Evolutionary conservation across 2,797 vertebrate genomes (phyloP).

Genomic region (Anguilla pacifica): DNA sequence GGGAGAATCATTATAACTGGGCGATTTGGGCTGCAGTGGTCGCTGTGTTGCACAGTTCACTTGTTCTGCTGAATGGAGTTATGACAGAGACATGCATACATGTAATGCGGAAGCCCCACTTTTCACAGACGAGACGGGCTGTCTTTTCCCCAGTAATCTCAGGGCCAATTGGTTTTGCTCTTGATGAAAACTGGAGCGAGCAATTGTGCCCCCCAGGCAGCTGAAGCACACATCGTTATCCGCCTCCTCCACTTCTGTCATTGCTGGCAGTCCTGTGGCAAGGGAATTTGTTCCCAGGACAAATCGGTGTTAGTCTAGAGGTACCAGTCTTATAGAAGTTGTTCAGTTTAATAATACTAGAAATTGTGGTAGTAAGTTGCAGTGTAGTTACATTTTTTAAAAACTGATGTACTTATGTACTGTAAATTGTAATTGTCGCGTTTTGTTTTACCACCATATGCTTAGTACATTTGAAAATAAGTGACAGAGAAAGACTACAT

Average conservation of each 20-base stretch:
- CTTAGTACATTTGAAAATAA: background rate
- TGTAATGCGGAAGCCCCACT: background rate
- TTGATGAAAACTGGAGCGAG: constrained; percentile 17
- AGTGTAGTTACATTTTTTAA: background rate
- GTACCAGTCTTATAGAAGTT: background rate
- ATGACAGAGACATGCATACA: background rate
- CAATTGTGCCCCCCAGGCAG: constrained; percentile 19
- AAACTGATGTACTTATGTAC: background rate
- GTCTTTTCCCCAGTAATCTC: background rate
- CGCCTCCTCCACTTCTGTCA: background rate
- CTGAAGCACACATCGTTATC: background rate
- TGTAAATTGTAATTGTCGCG: background rate
- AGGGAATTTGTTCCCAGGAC: background rate
- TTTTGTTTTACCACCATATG: background rate
- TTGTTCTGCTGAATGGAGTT: background rate
- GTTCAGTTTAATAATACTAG: background rate
- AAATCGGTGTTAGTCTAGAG: background rate
- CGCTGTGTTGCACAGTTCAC: constrained; percentile 8
- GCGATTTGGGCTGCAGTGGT: background rate
- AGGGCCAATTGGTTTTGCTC: constrained; percentile 4
- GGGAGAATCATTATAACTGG: background rate
- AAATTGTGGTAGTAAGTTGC: background rate
- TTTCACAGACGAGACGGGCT: background rate
- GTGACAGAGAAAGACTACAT: background rate
- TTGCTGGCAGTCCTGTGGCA: background rate